Base-by-base conservation (phyloP, 2,888 invertebrate species). In the Cheilosia variabilis region DNA sequence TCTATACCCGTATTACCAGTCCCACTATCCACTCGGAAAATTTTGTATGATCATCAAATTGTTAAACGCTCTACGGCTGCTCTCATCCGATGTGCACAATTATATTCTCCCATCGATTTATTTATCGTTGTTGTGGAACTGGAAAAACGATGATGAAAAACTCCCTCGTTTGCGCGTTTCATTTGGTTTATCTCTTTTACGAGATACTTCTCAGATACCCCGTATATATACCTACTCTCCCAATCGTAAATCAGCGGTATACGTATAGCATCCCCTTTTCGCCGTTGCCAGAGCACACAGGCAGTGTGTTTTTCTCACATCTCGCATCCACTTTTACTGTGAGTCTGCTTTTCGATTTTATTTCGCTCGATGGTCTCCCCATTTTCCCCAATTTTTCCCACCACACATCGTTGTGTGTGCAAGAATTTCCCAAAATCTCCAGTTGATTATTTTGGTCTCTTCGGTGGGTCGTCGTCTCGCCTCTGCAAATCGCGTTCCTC, bases 361-460 rank as follows among this genome's bases (percentile, higher is more conserved):
- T 86, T 86, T 86, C 86, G 86, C 81, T 86, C 81, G 53, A 76
- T 77, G 52, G 68, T 72, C 80, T 80, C 86, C 86, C 86, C 80
- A 86, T 79, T 86, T 86, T 86, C 86, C 86, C 86, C 86, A 86
- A 80, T 81, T 77, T 86, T 86, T 80, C 76, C 86, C 86, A 86
- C 86, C 76, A 77, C 71, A 81, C 78, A 78, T 87, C 60, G 69
- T 58, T 43, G 77, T 47, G 77, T 47, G 76, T 57, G 41, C 69
- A 86, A 86, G 84, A 86, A 86, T 87, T 86, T 81, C 81, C 82
- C 80, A 80, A 78, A 81, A 86, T 82, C 77, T 81, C 87, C 87
- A 88, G 87, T 89, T 87, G 87, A 86, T 88, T 88, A 87, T 87
- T 88, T 87, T 87, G 76, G 87, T 88, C 88, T 87, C 88, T 83